These are phyloP conservation scores for Trochalopteron elliotii DNA, from an alignment of 2,113 vertebrate genomes.

Conservation along the genomic window DNA sequence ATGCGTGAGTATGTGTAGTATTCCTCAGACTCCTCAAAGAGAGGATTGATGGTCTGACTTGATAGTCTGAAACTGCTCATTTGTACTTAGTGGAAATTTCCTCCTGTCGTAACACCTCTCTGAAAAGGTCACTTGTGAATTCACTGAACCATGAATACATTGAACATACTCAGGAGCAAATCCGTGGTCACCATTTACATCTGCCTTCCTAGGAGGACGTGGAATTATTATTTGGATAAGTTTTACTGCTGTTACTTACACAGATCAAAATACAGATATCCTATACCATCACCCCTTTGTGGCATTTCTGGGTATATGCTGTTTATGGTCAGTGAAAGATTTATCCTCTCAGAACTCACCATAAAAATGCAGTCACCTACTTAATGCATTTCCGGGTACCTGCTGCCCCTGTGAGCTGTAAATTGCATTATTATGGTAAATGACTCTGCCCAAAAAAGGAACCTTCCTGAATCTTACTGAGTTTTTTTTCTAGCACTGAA, in stretches of 20 bases:
- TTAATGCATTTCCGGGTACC: neutral
- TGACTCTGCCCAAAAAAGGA: neutral
- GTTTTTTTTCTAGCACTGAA: neutral
- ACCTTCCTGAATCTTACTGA: neutral
- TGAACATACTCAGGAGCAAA: neutral
- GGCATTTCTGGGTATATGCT: neutral
- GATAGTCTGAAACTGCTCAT: neutral
- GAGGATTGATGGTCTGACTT: neutral
- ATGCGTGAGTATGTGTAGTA: neutral
- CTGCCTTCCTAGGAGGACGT: neutral
- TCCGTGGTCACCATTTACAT: neutral
- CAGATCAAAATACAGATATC: neutral
- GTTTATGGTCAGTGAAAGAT: neutral
- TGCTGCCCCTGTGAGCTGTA: constrained; percentile 5
- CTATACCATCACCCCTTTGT: neutral
- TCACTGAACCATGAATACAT: neutral
- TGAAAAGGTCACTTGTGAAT: neutral
- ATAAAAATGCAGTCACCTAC: neutral
- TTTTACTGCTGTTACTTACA: neutral
- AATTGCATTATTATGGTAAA: neutral
- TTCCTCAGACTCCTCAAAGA: neutral
- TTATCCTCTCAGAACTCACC: neutral
- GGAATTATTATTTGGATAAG: neutral
- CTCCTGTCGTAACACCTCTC: neutral
- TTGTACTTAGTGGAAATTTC: neutral